Evolutionary conservation across 2,797 vertebrate species (phyloP).

Genomic region (Gouania willdenowi): DNA sequence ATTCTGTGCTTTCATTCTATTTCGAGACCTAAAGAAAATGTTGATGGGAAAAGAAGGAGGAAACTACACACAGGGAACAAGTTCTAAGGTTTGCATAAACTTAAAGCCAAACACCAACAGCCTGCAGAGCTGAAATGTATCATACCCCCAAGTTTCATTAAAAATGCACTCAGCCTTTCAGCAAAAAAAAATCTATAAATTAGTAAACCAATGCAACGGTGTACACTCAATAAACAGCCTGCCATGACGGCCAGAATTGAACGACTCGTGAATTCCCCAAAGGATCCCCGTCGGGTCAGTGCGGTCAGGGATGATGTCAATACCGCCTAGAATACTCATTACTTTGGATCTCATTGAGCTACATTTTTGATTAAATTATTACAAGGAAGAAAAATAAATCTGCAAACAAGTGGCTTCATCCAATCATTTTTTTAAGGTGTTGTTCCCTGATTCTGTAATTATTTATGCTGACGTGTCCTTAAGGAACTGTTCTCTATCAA

Average conservation of each 20-base stretch:
- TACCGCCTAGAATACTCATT: background rate
- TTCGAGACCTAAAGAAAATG: no score
- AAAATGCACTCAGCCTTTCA: constrained; percentile 48
- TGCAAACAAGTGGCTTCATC: no score
- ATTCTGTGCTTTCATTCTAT: no score
- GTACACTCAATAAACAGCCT: constrained; percentile 34
- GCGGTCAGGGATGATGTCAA: constrained; percentile 3
- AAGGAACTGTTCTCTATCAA: no score
- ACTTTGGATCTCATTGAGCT: background rate
- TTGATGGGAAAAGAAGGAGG: no score
- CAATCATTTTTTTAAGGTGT: no score
- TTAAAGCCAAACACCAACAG: constrained; percentile 16
- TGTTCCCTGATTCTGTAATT: no score
- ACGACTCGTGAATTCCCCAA: background rate
- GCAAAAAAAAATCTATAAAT: constrained; percentile 59
- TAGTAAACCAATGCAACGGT: constrained; percentile 38
- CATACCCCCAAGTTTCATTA: constrained; percentile 39
- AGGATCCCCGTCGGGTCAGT: background rate
- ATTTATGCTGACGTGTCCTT: no score
- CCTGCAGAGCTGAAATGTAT: constrained; percentile 6
- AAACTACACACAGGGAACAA: no score
- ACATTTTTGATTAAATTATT: background rate
- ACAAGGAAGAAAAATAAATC: no score
- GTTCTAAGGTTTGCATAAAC: no score
- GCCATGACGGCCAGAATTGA: constrained; percentile 29